Evolutionary conservation across 2,113 vertebrate species (phyloP), one percentile per base, ranked within the genome.

Genomic region (Microcebus tavaratra): DNA sequence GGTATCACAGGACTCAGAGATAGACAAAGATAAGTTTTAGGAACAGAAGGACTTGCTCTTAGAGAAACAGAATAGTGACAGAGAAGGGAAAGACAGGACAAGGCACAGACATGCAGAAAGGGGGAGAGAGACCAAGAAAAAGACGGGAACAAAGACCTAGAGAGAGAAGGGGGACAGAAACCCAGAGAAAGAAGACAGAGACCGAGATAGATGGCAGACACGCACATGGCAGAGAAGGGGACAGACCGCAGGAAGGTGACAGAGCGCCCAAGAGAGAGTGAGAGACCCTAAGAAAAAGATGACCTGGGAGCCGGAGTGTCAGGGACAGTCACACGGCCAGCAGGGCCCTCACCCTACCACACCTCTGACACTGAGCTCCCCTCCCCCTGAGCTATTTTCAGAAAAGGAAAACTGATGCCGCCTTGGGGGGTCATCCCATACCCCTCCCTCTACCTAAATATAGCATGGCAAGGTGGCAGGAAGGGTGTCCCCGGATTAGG

Each of bases 401-500:
- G 93, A 84, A 94, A 84, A 94, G 80, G 97, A 89, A 98, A 98
- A 90, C 53, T 80, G 97, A 98, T 72, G 96, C 96, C 79, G 18
- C 79, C 85, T 88, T 91, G 36, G 55, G 88, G 88, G 93, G 79
- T 90, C 95, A 97, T 87, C 93, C 42, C 70, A 9, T 45, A 91
- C 91, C 95, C 83, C 90, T 91, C 94, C 72, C 25, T 61, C 80
- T 31, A 18, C 85, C 97, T 97, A 98, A 97, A 97, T 97, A 97
- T 98, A 98, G 96, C 86, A 95, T 94, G 97, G 96, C 91, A 87
- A 97, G 95, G 97, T 91, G 94, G 96, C 80, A 93, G 95, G 89
- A 97, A 96, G 97, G 97, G 97, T 98, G 96, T 97, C 96, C 97
- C 97, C 83, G 5, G 85, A 72, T 93, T 84, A 94, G 89, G 97